Base-by-base conservation (phyloP, 92 coral and sea anemone genomes). In the Epizoanthus stellaris region DNA sequence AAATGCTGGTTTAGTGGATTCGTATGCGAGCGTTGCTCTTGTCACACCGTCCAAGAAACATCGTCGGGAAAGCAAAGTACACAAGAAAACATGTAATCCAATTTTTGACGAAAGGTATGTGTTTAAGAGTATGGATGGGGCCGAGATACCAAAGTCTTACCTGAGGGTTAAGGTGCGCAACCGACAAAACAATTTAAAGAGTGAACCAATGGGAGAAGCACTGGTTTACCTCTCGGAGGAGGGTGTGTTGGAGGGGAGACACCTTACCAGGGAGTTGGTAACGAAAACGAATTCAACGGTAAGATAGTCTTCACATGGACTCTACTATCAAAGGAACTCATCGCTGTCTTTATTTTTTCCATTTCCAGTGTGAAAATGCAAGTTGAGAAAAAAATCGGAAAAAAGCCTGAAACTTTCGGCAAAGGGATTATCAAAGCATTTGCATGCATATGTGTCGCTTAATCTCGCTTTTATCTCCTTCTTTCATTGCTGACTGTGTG, bases 21-120 rank as follows among this genome's bases (percentile, higher is more conserved):
- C 91, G 8, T 94, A 87, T 75, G 93, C 91, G 14, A 89, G 87
- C 36, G 25, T 94, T 30, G 77, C 89, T 39, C 82, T 94, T 43
- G 87, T 62, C 21, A 67, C 94, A 76, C 93, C 98, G 0, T 77
- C 92, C 20, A 94, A 94, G 70, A 94, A 87, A 58, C 85, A 87
- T 11, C 80, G 92, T 12, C 80, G 80, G 71, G 92, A 94, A 42
- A 94, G 93, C 87, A 94, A 89, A 85, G 84, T 94, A 47, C 80
- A 63, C 86, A 94, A 94, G 86, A 94, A 94, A 47, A 91, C 93
- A 38, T 94, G 98, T 81, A 94, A 94, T 82, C 98, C 98, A 60
- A 91, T 94, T 20, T 94, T 87, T 68, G 95, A 94, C 65, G 92
- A 87, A 34, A 85, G 61, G 67, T 87, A 87, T 75, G 67, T 82